phyloP scores from a whole-genome alignment of 35 echinoderm and acorn worm genomes.

The Apostichopus japonicus region DNA sequence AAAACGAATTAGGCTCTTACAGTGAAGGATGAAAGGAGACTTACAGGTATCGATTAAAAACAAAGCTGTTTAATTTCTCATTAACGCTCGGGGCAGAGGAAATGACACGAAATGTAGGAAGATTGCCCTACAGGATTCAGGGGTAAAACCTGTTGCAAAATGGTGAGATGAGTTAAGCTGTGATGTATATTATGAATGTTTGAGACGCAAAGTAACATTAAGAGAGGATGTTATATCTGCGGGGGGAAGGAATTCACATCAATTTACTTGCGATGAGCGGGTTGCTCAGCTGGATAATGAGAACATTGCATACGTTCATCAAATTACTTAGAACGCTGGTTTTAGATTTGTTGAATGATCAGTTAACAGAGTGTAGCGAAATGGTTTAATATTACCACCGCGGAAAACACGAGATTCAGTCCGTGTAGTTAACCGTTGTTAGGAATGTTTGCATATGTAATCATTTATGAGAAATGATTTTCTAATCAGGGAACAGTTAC shows the following conservation, averaged over 20 bases:
- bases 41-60: constrained; percentile 16
- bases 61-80: constrained; percentile 15
- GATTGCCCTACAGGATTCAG: not conserved
- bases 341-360: no score
- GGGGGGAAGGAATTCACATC: not conserved
- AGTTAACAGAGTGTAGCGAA: no score
- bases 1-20: not conserved
- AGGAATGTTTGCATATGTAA: no score
- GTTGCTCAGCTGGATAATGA: not conserved
- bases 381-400: no score
- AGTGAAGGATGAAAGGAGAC: not conserved
- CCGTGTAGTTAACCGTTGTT: no score
- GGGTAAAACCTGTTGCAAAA: constrained; percentile 20
- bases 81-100: not conserved
- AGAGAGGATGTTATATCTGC: not conserved
- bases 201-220: not conserved
- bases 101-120: not conserved
- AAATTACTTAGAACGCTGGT: no score
- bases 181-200: not conserved
- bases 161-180: not conserved
- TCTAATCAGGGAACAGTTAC: no score
- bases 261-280: not conserved
- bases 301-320: not conserved
- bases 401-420: no score
- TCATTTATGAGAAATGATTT: no score